Evolutionary conservation across 2,797 vertebrate species (phyloP), one percentile per base, ranked within the genome.

Genomic region (Alosa sapidissima): DNA sequence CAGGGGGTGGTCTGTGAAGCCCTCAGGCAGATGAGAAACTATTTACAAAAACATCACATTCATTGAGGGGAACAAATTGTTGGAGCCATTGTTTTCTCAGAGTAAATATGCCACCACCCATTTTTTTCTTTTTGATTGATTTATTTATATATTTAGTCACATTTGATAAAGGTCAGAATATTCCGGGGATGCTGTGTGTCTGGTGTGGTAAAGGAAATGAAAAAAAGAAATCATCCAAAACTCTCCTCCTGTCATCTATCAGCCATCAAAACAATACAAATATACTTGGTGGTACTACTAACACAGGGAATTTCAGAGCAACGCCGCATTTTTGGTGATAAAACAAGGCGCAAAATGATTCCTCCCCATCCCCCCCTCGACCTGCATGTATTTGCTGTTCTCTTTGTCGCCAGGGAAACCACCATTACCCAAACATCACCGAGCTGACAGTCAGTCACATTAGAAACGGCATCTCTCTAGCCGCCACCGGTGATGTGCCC

Each of bases 351-450:
- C 68, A 36, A 75, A 36, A 75, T 75, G 36, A 45, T 41, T 41
- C 68, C 33, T 1, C 6, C 68, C 28, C 52, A 52, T 1, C 28
- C 14, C 65, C 65, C 65, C 65, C 65, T 36, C 14, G 33, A 72
- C 65, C 65, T 72, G 33, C 65, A 89, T 91, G 82, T 93, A 88
- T 95, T 94, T 94, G 91, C 93, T 60, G 83, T 93, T 92, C 87
- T 84, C 89, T 93, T 93, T 93, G 93, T 95, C 85, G 55, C 93
- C 91, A 94, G 86, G 92, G 94, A 93, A 95, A 95, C 94, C 91
- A 90, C 87, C 91, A 90, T 89, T 94, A 91, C 90, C 90, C 94
- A 94, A 94, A 94, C 93, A 95, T 92, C 91, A 85, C 90, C 86
- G 86, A 82, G n/a, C 91, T 91, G 93, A 87, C 86, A 90, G 92